Base-by-base conservation (phyloP, 2,113 vertebrate genomes). In the Phylloscopus whistleri region DNA sequence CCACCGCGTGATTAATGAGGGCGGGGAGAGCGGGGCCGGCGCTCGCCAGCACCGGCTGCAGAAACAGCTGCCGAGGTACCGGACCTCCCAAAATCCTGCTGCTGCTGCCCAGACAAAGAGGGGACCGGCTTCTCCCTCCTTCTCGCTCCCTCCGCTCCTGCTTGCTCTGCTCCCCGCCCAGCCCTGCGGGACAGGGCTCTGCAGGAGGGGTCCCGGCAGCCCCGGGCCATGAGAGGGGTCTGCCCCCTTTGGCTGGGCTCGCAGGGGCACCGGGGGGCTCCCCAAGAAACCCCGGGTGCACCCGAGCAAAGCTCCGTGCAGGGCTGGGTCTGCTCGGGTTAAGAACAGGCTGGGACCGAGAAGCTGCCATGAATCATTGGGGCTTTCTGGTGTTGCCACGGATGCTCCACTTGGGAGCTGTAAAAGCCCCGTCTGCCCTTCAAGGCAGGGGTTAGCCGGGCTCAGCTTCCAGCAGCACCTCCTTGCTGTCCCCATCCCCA, bases 71-170 rank as follows among this genome's bases (percentile, higher is more conserved):
- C 85, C 2, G 41, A 86, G 63, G 93, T 2, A 90, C 83, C 0
- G 16, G 90, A 89, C 95, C 94, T 92, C 88, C 95, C 95, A 53
- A 94, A 95, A 89, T 67, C 92, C 92, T 67, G 60, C 93, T 87
- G 60, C 93, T 87, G 68, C n/a, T 19, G 33, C 53, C 30, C 74
- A 92, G 80, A 93, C 93, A 94, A 94, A 90, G 91, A 33, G 28
- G 12, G 58, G 48, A 76, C 27, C 1, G 4, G 90, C 78, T 46
- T 51, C 79, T 60, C 44, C 53, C 66, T 82, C 64, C 78, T 22
- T 9, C 35, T 59, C 2, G 0, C 60, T 46, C n/a, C 31, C 68
- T 63, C 64, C 18, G 4, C 49, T 51, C 37, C 16, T 37, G 37
- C 37, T 10, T 0, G 8, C 2, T 11, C 46, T 46, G 37, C 11